Evolutionary conservation across 2,888 invertebrate genomes (phyloP).

Genomic region (Orthosia incerta): DNA sequence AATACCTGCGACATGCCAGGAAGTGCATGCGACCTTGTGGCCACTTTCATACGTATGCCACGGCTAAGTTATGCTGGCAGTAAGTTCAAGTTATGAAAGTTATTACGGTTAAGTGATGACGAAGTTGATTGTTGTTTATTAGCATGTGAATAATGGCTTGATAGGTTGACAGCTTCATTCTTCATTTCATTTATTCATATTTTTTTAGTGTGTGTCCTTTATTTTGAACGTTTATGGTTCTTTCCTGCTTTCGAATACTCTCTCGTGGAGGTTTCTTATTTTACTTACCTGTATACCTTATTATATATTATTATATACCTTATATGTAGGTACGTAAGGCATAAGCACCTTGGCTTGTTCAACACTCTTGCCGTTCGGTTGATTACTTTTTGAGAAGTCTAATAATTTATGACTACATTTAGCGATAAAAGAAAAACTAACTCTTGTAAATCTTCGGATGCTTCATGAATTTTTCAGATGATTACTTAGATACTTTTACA

Average conservation of each 20-base stretch:
- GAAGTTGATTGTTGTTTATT: slow-evolving; percentile 28
- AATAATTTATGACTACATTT: no score
- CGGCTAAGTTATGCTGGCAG: slow-evolving; percentile 29
- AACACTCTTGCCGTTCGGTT: no score
- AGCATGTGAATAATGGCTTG: not conserved
- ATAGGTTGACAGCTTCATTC: no score
- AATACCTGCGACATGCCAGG: slow-evolving; percentile 50
- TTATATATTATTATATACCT: no score
- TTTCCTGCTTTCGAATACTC: not conserved
- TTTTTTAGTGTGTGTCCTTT: not conserved
- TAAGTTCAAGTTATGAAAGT: slow-evolving; percentile 46
- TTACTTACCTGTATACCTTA: no score
- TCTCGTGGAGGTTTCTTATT: no score
- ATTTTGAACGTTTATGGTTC: not conserved
- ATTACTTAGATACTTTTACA: not conserved
- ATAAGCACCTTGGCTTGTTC: no score
- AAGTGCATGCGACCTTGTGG: slow-evolving; percentile 51
- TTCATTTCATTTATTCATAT: not conserved
- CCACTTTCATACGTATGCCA: slow-evolving; percentile 59
- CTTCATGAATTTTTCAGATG: no score
- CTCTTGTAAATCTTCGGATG: no score
- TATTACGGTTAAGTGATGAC: slow-evolving; percentile 28
- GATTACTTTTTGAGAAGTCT: no score
- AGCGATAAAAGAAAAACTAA: no score
- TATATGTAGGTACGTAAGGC: no score